Evolutionary conservation across 1,140 invertebrate genomes (phyloP).

Genomic region (Zaprionus vittiger): DNA sequence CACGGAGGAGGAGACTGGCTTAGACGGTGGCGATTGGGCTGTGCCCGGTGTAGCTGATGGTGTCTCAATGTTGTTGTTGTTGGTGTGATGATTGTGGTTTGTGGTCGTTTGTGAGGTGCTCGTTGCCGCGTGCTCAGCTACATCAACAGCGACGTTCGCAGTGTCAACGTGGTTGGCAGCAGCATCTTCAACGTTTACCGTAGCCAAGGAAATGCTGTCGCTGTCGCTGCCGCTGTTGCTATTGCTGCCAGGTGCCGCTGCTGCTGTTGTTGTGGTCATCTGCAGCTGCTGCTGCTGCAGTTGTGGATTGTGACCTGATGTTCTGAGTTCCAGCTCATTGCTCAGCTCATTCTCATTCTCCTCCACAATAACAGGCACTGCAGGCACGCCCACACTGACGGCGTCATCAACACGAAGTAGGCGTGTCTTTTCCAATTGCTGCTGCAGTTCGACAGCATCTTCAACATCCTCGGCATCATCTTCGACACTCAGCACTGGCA

Average conservation of each 20-base stretch:
- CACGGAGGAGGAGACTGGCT: conserved; percentile 40
- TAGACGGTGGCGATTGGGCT: conserved; percentile 23
- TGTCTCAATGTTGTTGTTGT: conserved; percentile 32
- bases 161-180: conserved; percentile 53
- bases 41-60: conserved; percentile 39
- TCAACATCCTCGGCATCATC: conserved; percentile 68
- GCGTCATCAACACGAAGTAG: not conserved
- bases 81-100: conserved; percentile 36
- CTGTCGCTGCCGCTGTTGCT: not conserved
- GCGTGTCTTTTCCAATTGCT: conserved; percentile 1
- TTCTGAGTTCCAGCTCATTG: conserved; percentile 42
- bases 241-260: conserved; percentile 7
- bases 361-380: conserved; percentile 33
- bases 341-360: conserved; percentile 32
- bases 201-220: conserved; percentile 24
- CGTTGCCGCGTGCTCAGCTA: conserved; percentile 49
- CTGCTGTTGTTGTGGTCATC: conserved; percentile 13
- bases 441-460: conserved; percentile 58
- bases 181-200: conserved; percentile 48
- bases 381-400: conserved; percentile 47
- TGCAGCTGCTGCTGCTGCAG: conserved; percentile 15
- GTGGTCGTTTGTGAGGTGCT: conserved; percentile 56
- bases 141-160: conserved; percentile 43
- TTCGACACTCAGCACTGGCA: conserved; percentile 62
- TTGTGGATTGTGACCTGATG: not conserved